A percentile compares a stretch with the other conserved stretches of the same genome.
These are phyloP conservation scores for Carollia perspicillata DNA, from an alignment of 2,113 vertebrate species.

Conservation along the genomic window DNA sequence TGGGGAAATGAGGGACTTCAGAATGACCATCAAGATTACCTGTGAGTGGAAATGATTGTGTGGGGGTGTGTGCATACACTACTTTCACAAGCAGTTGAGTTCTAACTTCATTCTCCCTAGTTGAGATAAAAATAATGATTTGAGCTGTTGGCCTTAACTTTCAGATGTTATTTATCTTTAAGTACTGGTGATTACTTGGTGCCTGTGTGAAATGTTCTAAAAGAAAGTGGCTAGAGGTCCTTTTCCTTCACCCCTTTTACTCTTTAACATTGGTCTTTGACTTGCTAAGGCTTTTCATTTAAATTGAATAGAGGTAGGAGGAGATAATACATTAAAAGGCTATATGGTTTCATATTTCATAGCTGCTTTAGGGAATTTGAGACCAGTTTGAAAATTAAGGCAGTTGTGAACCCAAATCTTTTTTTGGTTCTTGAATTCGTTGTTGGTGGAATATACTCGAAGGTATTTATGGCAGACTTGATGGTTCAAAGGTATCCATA, in stretches of 20 bases:
- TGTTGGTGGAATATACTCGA: background rate
- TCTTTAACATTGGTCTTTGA: background rate
- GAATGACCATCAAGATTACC: background rate
- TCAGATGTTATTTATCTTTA: background rate
- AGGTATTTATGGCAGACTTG: background rate
- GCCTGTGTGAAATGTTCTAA: background rate
- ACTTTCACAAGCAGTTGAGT: background rate
- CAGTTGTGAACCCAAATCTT: background rate
- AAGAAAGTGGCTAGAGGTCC: background rate
- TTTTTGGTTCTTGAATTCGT: background rate
- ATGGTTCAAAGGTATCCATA: background rate
- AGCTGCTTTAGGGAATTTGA: background rate
- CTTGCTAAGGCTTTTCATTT: background rate
- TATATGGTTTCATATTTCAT: background rate
- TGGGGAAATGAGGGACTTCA: background rate
- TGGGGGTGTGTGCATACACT: background rate
- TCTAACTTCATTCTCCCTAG: background rate
- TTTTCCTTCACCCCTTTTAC: background rate
- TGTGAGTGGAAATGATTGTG: background rate
- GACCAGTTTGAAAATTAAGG: conserved; percentile 7
- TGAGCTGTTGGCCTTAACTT: background rate
- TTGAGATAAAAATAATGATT: background rate
- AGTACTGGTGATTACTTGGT: background rate
- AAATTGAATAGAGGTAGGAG: background rate
- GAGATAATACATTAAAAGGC: background rate